Evolutionary conservation across 1,140 invertebrate species (phyloP).

Genomic region (Streblospio benedicti): DNA sequence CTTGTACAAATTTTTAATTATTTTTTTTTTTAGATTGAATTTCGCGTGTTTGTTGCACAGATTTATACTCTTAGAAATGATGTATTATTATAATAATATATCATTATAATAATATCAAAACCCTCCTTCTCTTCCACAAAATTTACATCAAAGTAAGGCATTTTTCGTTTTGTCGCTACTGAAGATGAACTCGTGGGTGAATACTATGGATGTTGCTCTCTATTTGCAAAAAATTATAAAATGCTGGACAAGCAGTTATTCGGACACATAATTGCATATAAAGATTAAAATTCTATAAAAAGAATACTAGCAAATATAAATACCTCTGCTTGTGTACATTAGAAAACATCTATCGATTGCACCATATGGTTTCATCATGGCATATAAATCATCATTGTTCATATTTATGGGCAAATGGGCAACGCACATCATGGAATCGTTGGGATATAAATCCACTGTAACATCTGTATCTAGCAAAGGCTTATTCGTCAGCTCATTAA

Average conservation of each 20-base stretch:
- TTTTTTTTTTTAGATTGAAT: not conserved
- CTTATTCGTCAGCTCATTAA: conserved; percentile 22
- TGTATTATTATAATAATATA: not conserved
- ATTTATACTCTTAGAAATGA: not conserved
- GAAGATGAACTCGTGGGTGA: too few species aligned
- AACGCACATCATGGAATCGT: conserved; percentile 53
- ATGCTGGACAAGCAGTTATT: too few species aligned
- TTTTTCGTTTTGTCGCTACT: too few species aligned
- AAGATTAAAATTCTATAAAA: not conserved
- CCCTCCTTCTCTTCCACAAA: too few species aligned
- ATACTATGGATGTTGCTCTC: too few species aligned
- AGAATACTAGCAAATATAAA: not conserved
- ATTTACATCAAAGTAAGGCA: too few species aligned
- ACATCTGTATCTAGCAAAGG: conserved; percentile 32
- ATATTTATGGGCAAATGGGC: conserved; percentile 50
- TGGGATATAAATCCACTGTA: conserved; percentile 45
- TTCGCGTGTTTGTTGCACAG: not conserved
- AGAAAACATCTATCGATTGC: conserved; percentile 51
- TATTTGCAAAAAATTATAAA: too few species aligned
- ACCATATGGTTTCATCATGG: conserved; percentile 49
- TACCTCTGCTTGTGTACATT: conserved; percentile 43
- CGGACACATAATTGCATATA: not conserved
- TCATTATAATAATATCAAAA: too few species aligned
- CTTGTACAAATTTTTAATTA: too few species aligned
- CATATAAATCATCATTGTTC: conserved; percentile 48